Conservation (phyloP, 2,797 vertebrate genomes). For the Falco naumanni region DNA sequence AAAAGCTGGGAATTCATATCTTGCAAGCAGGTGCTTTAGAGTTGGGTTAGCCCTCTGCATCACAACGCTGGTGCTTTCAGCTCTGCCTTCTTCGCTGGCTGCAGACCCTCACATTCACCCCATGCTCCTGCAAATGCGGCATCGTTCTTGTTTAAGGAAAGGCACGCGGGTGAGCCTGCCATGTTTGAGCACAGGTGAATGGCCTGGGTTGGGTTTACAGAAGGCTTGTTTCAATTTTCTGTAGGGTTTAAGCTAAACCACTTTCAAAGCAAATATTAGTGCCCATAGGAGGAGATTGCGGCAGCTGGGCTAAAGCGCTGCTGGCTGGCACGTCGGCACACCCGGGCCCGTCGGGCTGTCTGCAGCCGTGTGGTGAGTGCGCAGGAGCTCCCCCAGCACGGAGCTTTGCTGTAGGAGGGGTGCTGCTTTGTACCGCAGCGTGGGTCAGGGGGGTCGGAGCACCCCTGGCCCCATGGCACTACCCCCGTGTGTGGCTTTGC, state of each 20-base stretch:
- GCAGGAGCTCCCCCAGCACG: neutral
- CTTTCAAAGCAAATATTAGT: neutral
- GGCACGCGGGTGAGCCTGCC: fast-evolving
- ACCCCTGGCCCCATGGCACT: neutral
- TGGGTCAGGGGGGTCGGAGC: neutral
- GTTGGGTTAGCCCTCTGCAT: neutral
- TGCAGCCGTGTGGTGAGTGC: fast-evolving
- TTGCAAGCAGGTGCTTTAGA: neutral
- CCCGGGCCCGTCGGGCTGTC: fast-evolving
- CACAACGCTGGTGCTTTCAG: neutral
- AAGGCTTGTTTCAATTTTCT: neutral
- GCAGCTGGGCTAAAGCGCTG: fast-evolving
- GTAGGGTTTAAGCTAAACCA: neutral
- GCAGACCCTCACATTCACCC: fast-evolving
- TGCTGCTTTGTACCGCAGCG: fast-evolving
- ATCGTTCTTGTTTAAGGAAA: fast-evolving
- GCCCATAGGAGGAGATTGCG: neutral
- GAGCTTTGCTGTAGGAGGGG: fast-evolving
- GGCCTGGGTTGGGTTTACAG: neutral
- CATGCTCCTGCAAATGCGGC: fast-evolving
- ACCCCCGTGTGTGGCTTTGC: fast-evolving
- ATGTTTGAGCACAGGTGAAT: neutral
- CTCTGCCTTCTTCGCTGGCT: neutral
- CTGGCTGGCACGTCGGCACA: neutral
- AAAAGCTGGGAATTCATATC: neutral